Conservation (phyloP, 2,888 invertebrate species). For the Philereme transversata region DNA sequence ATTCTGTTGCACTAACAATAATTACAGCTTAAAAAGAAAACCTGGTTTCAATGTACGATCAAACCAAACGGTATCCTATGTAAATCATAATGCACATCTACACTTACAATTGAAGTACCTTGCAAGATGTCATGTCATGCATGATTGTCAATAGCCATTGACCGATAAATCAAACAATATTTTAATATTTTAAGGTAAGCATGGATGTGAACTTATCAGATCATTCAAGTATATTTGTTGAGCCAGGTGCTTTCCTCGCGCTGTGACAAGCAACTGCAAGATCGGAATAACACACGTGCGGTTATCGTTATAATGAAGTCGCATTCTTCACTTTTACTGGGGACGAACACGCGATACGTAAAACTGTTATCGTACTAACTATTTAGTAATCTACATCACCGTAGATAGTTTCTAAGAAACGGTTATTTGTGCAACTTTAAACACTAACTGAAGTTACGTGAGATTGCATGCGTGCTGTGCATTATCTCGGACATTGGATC, state of each 20-base stretch:
- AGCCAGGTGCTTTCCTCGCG: neutral
- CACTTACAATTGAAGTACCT: neutral
- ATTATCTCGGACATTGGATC: constrained; percentile 42
- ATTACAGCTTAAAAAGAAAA: constrained; percentile 19
- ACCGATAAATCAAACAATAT: no score
- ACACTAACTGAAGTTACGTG: constrained; percentile 41
- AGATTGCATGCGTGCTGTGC: constrained; percentile 43
- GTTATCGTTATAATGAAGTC: constrained; percentile 44
- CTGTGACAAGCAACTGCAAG: constrained; percentile 29
- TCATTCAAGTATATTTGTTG: neutral
- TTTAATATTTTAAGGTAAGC: no score
- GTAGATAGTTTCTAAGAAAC: constrained; percentile 46
- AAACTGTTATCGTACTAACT: constrained; percentile 40
- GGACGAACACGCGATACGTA: constrained; percentile 56
- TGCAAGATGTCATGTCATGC: no score
- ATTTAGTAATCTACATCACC: constrained; percentile 32
- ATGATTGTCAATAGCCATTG: no score
- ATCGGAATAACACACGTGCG: constrained; percentile 47
- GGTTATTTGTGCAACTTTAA: constrained; percentile 40
- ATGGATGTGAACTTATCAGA: no score
- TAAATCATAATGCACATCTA: neutral
- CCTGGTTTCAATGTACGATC: neutral
- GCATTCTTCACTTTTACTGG: constrained; percentile 64
- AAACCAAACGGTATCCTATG: neutral
- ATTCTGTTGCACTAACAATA: no score